phyloP scores from a whole-genome alignment of 1,140 invertebrate genomes.

The Mylabris phalerata region DNA sequence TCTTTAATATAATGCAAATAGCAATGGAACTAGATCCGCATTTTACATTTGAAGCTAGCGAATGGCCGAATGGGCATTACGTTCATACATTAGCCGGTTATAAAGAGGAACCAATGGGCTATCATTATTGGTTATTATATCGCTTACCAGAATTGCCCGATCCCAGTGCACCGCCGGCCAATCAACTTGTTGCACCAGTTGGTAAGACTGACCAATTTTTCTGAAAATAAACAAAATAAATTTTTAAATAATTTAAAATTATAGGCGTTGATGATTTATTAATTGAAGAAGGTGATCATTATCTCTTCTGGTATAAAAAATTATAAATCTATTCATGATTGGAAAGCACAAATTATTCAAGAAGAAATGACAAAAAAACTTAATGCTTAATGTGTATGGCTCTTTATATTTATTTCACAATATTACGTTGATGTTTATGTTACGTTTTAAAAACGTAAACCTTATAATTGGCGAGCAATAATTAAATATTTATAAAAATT shows the following conservation, averaged over 20 bases:
- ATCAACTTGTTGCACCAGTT: conserved; percentile 75
- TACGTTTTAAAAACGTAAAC: no score
- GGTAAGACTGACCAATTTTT: conserved; percentile 48
- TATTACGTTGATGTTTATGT: no score
- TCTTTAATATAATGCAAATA: conserved; percentile 77
- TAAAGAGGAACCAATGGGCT: conserved; percentile 79
- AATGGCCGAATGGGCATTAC: conserved; percentile 87
- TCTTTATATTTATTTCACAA: no score
- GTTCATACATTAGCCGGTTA: conserved; percentile 80
- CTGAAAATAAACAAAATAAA: neutral
- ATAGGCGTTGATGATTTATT: conserved; percentile 76
- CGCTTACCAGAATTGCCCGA: conserved; percentile 68
- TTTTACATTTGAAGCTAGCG: conserved; percentile 55
- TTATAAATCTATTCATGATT: conserved; percentile 50
- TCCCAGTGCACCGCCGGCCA: conserved; percentile 67
- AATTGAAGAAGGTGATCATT: conserved; percentile 75
- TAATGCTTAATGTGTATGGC: no score
- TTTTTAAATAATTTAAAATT: conserved; percentile 16
- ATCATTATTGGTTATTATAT: conserved; percentile 83
- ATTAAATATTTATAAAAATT: no score
- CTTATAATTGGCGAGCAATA: no score
- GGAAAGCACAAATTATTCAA: no score
- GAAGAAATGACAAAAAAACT: no score
- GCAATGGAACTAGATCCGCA: conserved; percentile 68
- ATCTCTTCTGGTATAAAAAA: conserved; percentile 87